phyloP scores from a whole-genome alignment of 1,140 invertebrate genomes.

The Drosophila arizonae region DNA sequence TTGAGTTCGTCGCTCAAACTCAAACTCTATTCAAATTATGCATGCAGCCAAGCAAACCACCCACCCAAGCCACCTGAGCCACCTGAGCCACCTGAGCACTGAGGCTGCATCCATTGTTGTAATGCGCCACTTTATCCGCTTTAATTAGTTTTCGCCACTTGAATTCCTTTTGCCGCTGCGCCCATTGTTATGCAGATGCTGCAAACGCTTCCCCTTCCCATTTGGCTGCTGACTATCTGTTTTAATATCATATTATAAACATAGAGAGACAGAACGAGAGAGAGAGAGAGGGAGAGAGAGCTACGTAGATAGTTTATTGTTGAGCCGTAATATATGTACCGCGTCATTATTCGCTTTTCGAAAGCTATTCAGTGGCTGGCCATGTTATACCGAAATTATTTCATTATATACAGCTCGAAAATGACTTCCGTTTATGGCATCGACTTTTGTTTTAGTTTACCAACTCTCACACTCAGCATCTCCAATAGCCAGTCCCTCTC shows the following conservation, averaged over 20 bases:
- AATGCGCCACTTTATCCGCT: conserved; percentile 79
- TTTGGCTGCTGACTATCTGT: conserved; percentile 21
- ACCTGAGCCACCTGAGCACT: conserved; percentile 15
- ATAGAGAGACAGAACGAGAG: neutral
- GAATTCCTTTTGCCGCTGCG: conserved; percentile 44
- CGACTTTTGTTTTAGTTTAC: conserved; percentile 76
- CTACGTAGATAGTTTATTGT: neutral
- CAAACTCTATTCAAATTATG: conserved; percentile 66
- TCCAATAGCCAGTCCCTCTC: neutral
- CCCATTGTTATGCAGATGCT: conserved; percentile 76
- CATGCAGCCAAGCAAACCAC: conserved; percentile 44
- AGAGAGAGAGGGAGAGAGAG: neutral
- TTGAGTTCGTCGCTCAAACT: conserved; percentile 66
- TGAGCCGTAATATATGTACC: conserved; percentile 1
- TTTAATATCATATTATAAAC: conserved; percentile 1
- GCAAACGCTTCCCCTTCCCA: conserved; percentile 65
- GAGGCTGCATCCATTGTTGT: conserved; percentile 61
- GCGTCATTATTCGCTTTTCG: conserved; percentile 55
- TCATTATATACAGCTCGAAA: conserved; percentile 69
- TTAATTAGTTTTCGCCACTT: conserved; percentile 79
- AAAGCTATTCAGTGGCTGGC: conserved; percentile 59
- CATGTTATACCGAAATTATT: conserved; percentile 58
- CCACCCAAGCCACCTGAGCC: neutral
- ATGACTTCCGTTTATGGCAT: conserved; percentile 72
- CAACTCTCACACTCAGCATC: conserved; percentile 31